These are phyloP conservation scores for Pygmarrhopalites habei DNA, from an alignment of 1,140 invertebrate species.

Conservation along the genomic window DNA sequence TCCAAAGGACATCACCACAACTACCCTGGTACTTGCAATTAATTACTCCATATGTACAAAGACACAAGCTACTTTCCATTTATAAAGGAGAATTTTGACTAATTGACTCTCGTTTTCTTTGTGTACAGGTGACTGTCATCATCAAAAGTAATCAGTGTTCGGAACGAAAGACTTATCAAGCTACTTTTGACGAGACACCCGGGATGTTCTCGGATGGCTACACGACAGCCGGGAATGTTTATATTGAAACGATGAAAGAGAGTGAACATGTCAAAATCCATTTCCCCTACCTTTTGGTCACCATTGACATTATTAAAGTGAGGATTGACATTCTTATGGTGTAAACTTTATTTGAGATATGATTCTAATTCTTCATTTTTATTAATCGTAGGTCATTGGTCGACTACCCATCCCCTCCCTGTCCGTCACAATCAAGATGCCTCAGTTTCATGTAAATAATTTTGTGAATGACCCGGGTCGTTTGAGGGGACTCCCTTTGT, in stretches of 20 bases:
- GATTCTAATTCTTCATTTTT: too few relatives aligned
- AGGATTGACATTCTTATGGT: not conserved
- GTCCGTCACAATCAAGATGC: constrained; percentile 35
- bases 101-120: not conserved
- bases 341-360: not conserved
- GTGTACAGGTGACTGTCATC: constrained; percentile 36
- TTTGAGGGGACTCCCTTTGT: constrained; percentile 33
- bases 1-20: constrained; percentile 38
- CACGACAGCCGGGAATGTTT: constrained; percentile 33
- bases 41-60: too few relatives aligned
- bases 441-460: constrained; percentile 16
- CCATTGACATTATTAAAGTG: constrained; percentile 36
- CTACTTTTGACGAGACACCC: constrained; percentile 37
- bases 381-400: constrained; percentile 24
- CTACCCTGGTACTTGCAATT: constrained; percentile 39
- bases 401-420: constrained; percentile 35
- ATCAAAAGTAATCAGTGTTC: constrained; percentile 38
- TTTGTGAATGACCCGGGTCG: constrained; percentile 21
- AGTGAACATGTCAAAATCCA: constrained; percentile 38
- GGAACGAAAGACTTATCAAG: constrained; percentile 38
- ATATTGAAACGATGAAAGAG: constrained; percentile 33
- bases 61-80: not conserved
- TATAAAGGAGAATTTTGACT: too few relatives aligned
- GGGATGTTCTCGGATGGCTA: constrained; percentile 37
- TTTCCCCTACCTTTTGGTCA: constrained; percentile 28